phyloP scores from a whole-genome alignment of 2,888 invertebrate species.

The Yponomeuta evonymella region DNA sequence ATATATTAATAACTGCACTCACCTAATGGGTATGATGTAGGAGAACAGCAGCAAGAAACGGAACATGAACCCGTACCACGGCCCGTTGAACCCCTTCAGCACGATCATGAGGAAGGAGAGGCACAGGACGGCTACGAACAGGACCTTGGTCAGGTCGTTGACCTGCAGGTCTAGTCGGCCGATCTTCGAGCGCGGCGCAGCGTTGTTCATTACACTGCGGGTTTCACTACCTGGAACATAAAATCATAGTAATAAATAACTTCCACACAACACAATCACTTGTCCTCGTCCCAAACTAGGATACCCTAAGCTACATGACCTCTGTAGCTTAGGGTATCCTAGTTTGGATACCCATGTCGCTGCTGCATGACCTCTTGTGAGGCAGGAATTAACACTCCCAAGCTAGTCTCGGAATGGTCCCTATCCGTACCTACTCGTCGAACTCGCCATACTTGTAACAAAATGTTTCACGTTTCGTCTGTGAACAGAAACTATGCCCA shows the following conservation, averaged over 20 bases:
- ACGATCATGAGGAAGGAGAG: conserved; percentile 96
- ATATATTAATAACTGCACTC: conserved; percentile 29
- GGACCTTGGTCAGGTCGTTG: conserved; percentile 95
- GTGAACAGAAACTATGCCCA: too few relatives aligned
- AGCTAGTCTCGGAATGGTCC: too few relatives aligned
- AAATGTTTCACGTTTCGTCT: too few relatives aligned
- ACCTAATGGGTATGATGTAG: conserved; percentile 98
- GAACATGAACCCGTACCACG: conserved; percentile 98
- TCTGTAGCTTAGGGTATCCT: too few relatives aligned
- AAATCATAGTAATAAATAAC: neutral
- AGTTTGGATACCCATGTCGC: too few relatives aligned
- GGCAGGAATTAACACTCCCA: too few relatives aligned
- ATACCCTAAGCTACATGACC: too few relatives aligned
- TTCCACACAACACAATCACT: too few relatives aligned
- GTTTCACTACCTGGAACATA: conserved; percentile 87
- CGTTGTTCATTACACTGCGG: conserved; percentile 98
- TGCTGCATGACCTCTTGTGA: too few relatives aligned
- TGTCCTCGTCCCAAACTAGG: too few relatives aligned
- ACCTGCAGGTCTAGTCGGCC: conserved; percentile 97
- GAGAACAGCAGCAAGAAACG: conserved; percentile 97
- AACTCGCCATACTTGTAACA: too few relatives aligned
- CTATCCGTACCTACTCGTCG: too few relatives aligned
- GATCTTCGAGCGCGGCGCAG: conserved; percentile 95
- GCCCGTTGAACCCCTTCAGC: conserved; percentile 96
- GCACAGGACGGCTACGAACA: conserved; percentile 93